These are phyloP conservation scores for Apamea crenata DNA, from an alignment of 2,888 invertebrate genomes.

Conservation along the genomic window DNA sequence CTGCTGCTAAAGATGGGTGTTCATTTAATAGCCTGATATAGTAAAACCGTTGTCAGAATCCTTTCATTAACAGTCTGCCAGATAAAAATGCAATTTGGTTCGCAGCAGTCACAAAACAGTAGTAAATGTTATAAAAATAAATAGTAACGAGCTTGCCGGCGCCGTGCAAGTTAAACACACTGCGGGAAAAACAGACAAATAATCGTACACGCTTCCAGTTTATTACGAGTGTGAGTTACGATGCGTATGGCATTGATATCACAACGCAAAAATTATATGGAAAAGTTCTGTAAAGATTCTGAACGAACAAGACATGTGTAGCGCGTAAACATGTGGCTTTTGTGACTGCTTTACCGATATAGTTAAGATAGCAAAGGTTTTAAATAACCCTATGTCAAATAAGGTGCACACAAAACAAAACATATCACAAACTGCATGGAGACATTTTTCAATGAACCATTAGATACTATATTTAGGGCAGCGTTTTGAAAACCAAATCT, in stretches of 20 bases:
- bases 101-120: neutral
- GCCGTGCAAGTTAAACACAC: slow-evolving; percentile 26
- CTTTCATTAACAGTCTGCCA: neutral
- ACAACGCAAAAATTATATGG: neutral
- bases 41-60: neutral
- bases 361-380: neutral
- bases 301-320: neutral
- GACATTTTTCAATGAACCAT: neutral
- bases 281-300: neutral
- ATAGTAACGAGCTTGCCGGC: slow-evolving; percentile 15
- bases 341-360: neutral
- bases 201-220: slow-evolving; percentile 30
- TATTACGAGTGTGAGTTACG: slow-evolving; percentile 14
- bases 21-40: neutral
- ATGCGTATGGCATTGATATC: slow-evolving; percentile 29
- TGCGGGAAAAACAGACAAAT: slow-evolving; percentile 32
- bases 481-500: neutral
- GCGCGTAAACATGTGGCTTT: neutral
- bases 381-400: neutral
- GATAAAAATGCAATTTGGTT: neutral
- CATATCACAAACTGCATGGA: neutral
- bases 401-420: neutral
- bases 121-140: slow-evolving; percentile 36
- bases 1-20: neutral
- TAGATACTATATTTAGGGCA: neutral